Evolutionary conservation across 2,113 vertebrate genomes (phyloP), one percentile per base, ranked within the genome.

Genomic region (Donacobius atricapilla): DNA sequence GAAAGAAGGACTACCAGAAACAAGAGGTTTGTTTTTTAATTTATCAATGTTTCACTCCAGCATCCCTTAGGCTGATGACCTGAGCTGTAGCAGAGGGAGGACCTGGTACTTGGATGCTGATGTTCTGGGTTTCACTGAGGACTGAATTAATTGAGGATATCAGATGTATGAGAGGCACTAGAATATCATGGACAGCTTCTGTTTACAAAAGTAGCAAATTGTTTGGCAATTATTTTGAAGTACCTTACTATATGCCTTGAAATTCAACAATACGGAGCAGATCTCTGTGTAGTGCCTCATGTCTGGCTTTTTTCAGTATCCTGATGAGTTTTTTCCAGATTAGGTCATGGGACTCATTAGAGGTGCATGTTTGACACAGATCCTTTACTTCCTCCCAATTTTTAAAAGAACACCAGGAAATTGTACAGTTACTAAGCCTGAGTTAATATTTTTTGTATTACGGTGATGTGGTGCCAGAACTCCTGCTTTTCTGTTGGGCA

Each of bases 381-480:
- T 87, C 77, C 79, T 90, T 88, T 91, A 88, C 83, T 87, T 86
- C 77, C 85, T 95, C 50, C 17, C 30, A 19, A 11, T 89, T 95
- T 94, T 94, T 93, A 89, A 92, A 96, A 92, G 93, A 92, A 70
- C 94, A 93, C 90, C 88, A 96, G 94, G 93, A 95, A 96, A 94
- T 86, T 91, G 75, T 90, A 77, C 85, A 66, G 93, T 96, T 91
- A 87, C 91, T 88, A 95, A 90, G 73, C 77, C 77, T 20, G 73
- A 92, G 94, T 94, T 96, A 94, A 95, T 96, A 86, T 86, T 83
- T 95, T 96, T 95, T 91, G 70, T 56, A 21, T 95, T 80, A 81
- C 11, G 30, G 42, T 66, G 71, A 77, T 76, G 54, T 40, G 73
- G 58, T 94, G 87, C 87, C 94, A 94, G 75, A 93, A 90, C 60